Evolutionary conservation across 1,140 invertebrate genomes (phyloP).

Genomic region (Temnothorax longispinosus): DNA sequence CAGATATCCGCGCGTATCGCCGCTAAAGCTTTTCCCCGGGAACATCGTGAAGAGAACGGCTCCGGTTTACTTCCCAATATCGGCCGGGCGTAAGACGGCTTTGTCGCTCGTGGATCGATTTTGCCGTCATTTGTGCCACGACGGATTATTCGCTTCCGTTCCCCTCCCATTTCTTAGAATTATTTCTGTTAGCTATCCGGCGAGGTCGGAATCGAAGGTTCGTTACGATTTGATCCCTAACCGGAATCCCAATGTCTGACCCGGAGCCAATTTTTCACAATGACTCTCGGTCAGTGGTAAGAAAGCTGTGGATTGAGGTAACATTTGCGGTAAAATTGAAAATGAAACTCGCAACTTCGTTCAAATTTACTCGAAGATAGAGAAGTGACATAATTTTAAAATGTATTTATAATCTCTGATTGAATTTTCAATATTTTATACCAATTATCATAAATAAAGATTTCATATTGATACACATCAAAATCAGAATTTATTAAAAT

Average conservation of each 20-base stretch:
- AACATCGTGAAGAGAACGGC: constrained; percentile 21
- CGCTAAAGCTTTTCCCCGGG: constrained; percentile 6
- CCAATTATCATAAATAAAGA: neutral
- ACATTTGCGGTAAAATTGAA: constrained; percentile 6
- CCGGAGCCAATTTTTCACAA: constrained; percentile 30
- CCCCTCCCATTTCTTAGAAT: constrained; percentile 27
- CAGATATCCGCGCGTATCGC: constrained; percentile 55
- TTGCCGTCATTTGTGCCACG: constrained; percentile 42
- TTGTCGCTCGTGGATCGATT: constrained; percentile 48
- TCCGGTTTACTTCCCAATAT: constrained; percentile 35
- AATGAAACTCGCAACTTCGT: neutral
- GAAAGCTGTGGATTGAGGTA: neutral
- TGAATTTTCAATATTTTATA: neutral
- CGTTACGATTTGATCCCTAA: constrained; percentile 42
- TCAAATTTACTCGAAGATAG: neutral
- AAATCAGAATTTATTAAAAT: neutral
- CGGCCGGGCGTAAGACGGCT: constrained; percentile 27
- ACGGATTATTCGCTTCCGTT: constrained; percentile 48
- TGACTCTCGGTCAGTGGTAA: neutral
- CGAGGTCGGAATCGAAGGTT: constrained; percentile 10
- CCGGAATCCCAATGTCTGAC: neutral
- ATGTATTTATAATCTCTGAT: neutral
- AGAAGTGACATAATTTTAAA: neutral
- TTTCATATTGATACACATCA: neutral
- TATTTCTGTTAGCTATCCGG: constrained; percentile 1